Percentiles rank a stretch among this genome's conserved stretches.
phyloP scores from a whole-genome alignment of 2,113 vertebrate species.

The Callionymus lyra region DNA sequence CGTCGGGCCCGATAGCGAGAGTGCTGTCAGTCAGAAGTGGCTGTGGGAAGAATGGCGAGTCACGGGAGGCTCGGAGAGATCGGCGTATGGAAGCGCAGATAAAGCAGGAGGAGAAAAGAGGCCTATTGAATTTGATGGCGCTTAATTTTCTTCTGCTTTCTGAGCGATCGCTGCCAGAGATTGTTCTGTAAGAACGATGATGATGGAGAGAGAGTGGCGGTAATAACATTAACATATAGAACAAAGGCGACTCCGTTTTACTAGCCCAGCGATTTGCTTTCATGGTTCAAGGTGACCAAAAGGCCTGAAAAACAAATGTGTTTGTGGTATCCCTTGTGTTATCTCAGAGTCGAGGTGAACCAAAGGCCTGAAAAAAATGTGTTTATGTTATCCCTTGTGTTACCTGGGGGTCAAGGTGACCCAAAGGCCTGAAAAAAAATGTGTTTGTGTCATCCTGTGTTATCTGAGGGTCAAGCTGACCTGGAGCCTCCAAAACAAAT shows the following conservation, averaged over 20 bases:
- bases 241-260: conserved; percentile 10
- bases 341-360: too few species aligned
- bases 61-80: conserved; percentile 14
- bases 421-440: too few species aligned
- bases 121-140: conserved; percentile 17
- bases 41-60: conserved; percentile 1
- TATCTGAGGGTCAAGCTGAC: too few species aligned
- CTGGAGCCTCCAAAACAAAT: too few species aligned
- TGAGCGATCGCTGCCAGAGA: conserved; percentile 7
- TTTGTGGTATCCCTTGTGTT: too few species aligned
- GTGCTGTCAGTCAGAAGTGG: conserved; percentile 21
- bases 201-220: neutral
- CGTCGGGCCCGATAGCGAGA: conserved; percentile 11
- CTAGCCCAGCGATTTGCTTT: conserved; percentile 8
- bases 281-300: too few species aligned
- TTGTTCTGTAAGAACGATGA: neutral
- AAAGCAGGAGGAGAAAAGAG: conserved; percentile 22
- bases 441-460: too few species aligned
- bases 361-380: too few species aligned
- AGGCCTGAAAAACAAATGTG: too few species aligned
- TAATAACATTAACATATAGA: conserved; percentile 4
- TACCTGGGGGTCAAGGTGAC: too few species aligned
- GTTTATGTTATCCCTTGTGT: too few species aligned
- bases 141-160: conserved; percentile 25
- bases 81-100: conserved; percentile 19